Evolutionary conservation across 2,888 invertebrate species (phyloP).

Genomic region (Mythimna vitellina): DNA sequence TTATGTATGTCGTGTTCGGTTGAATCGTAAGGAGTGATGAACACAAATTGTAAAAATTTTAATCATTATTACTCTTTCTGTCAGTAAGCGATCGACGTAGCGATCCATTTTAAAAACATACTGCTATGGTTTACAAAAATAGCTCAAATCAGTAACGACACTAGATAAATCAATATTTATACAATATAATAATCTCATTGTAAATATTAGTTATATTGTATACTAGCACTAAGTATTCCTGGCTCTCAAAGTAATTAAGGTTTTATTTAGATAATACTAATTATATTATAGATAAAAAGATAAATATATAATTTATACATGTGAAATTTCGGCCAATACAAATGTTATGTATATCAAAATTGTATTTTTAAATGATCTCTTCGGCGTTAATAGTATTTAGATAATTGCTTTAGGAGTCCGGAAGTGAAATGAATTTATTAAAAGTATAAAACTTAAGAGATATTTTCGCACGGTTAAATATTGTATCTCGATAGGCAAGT

Average conservation of each 20-base stretch:
- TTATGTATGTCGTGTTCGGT: constrained; percentile 77
- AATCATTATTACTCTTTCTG: constrained; percentile 64
- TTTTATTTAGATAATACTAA: constrained; percentile 85
- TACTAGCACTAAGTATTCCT: constrained; percentile 87
- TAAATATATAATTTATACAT: constrained; percentile 83
- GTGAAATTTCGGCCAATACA: constrained; percentile 88
- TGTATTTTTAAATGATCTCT: constrained; percentile 90
- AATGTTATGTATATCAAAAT: constrained; percentile 89
- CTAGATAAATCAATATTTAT: constrained; percentile 87
- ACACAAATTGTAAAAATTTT: constrained; percentile 68
- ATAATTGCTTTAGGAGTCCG: constrained; percentile 90
- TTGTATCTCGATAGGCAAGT: constrained; percentile 80
- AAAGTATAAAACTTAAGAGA: constrained; percentile 86
- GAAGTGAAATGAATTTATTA: constrained; percentile 90
- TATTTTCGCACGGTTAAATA: constrained; percentile 90
- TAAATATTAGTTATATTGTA: constrained; percentile 86
- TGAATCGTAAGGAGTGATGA: constrained; percentile 63
- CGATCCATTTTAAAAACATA: constrained; percentile 69
- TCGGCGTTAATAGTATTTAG: constrained; percentile 85
- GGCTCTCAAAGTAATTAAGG: constrained; percentile 90
- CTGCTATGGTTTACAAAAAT: constrained; percentile 77
- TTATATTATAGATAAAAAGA: constrained; percentile 75
- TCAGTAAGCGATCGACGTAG: constrained; percentile 70
- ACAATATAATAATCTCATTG: constrained; percentile 87
- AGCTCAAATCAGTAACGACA: constrained; percentile 89